phyloP scores from a whole-genome alignment of 2,113 vertebrate genomes.

The Cepphus grylle region DNA sequence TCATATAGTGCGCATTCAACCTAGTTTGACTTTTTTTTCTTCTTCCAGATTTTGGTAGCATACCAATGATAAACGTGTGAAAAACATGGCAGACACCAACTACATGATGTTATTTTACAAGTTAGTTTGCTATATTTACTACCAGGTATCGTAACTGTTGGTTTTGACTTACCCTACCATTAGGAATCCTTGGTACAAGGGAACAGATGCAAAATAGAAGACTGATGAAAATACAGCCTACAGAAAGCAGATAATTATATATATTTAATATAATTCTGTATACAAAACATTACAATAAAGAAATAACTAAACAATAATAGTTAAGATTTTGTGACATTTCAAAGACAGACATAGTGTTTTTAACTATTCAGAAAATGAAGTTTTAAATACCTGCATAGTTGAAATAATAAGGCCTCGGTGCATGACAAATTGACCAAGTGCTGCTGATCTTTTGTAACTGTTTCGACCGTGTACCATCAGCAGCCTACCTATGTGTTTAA shows the following conservation, averaged over 20 bases:
- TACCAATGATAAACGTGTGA: not conserved
- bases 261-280: not conserved
- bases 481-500: constrained; percentile 91
- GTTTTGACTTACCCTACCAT: constrained; percentile 91
- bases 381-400: constrained; percentile 89
- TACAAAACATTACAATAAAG: not conserved
- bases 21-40: not conserved
- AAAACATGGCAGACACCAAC: not conserved
- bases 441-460: constrained; percentile 97
- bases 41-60: not conserved
- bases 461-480: constrained; percentile 96
- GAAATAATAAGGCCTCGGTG: constrained; percentile 98
- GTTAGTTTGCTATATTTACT: not conserved
- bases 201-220: constrained; percentile 97
- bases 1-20: not conserved
- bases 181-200: constrained; percentile 98
- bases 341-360: not conserved
- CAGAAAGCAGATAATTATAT: not conserved
- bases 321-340: not conserved
- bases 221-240: constrained; percentile 97
- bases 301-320: not conserved
- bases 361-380: not conserved
- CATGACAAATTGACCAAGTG: constrained; percentile 97
- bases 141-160: not conserved
- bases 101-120: not conserved